phyloP scores from a whole-genome alignment of 2,888 invertebrate species.

The Apodemia hepburni region DNA sequence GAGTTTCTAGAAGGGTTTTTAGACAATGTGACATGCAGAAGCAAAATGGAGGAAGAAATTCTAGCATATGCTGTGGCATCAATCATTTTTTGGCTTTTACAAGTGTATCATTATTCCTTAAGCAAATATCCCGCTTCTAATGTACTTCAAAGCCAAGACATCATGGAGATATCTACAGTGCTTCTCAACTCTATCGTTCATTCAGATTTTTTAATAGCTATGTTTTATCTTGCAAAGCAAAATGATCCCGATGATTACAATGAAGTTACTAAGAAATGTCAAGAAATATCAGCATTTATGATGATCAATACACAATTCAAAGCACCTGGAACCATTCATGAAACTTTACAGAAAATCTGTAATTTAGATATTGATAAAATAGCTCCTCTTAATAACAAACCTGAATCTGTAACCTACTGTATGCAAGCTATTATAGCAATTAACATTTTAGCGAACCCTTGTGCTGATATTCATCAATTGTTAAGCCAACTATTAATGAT shows the following conservation, averaged over 20 bases:
- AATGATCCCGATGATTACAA: slow-evolving; percentile 86
- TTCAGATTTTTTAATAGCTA: slow-evolving; percentile 88
- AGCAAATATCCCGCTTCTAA: slow-evolving; percentile 70
- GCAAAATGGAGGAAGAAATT: slow-evolving; percentile 93
- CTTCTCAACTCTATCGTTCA: slow-evolving; percentile 84
- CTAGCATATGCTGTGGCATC: slow-evolving; percentile 91
- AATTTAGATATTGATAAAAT: slow-evolving; percentile 82
- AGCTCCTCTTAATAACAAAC: slow-evolving; percentile 73
- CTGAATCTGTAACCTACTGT: slow-evolving; percentile 85
- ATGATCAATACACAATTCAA: slow-evolving; percentile 80
- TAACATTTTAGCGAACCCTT: slow-evolving; percentile 91
- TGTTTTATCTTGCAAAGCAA: slow-evolving; percentile 90
- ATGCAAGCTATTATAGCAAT: slow-evolving; percentile 91
- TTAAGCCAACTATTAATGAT: slow-evolving; percentile 92
- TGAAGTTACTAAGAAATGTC: slow-evolving; percentile 87
- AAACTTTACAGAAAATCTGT: slow-evolving; percentile 81
- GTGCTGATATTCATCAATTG: slow-evolving; percentile 89
- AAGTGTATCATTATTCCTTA: slow-evolving; percentile 82
- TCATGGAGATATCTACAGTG: slow-evolving; percentile 85
- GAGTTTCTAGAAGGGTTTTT: slow-evolving; percentile 90
- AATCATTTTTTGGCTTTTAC: slow-evolving; percentile 89
- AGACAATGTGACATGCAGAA: slow-evolving; percentile 83
- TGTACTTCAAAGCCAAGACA: slow-evolving; percentile 76
- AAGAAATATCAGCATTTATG: slow-evolving; percentile 83
- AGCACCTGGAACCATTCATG: slow-evolving; percentile 78